Evolutionary conservation across 2,113 vertebrate species (phyloP).

Genomic region (Salvelinus alpinus): DNA sequence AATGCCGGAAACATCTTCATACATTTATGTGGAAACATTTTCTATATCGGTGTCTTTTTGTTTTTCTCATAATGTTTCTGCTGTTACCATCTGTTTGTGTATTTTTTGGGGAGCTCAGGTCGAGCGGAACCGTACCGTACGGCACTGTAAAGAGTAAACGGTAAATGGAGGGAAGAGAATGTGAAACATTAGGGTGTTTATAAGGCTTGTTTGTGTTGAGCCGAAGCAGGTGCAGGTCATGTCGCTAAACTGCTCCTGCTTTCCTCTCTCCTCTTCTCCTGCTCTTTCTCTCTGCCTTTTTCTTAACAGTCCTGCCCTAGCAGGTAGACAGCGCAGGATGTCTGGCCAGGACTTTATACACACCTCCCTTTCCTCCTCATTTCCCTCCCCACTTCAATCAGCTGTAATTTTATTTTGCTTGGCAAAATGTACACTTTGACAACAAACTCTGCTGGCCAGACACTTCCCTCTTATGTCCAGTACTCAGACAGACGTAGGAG

Average conservation of each 20-base stretch:
- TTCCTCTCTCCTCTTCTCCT: background rate
- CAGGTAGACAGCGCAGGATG: no score
- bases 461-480: slow-evolving; percentile 22
- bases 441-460: slow-evolving; percentile 10
- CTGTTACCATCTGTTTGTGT: no score
- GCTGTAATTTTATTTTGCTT: background rate
- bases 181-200: slow-evolving; percentile 37
- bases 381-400: background rate
- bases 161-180: background rate
- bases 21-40: no score
- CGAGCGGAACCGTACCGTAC: no score
- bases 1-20: no score
- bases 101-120: no score
- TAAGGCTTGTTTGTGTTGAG: slow-evolving; percentile 9
- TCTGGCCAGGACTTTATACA: background rate
- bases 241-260: background rate
- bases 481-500: background rate
- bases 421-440: background rate
- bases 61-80: no score
- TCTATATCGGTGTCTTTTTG: no score
- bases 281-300: background rate
- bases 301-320: background rate
- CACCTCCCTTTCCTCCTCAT: background rate
- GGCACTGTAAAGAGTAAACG: background rate
- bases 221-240: background rate